These are phyloP conservation scores for Rhabdomys dilectus DNA, from an alignment of 2,113 vertebrate genomes.

Conservation along the genomic window DNA sequence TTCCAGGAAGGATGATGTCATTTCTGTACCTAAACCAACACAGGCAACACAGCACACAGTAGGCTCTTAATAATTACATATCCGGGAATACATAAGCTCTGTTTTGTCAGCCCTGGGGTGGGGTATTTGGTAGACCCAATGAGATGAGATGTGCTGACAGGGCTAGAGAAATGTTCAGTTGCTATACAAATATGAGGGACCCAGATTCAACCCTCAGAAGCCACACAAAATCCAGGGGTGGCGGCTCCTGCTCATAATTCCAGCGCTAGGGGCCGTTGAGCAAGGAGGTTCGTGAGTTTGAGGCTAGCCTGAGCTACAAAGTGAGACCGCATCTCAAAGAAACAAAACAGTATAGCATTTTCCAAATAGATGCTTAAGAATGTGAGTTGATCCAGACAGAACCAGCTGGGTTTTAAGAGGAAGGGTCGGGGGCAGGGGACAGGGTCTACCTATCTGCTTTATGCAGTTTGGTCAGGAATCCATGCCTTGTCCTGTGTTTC, in stretches of 20 bases:
- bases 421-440: too few relatives aligned
- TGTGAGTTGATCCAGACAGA: not conserved
- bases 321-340: not conserved
- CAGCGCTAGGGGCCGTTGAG: not conserved
- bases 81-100: fast-evolving
- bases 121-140: not conserved
- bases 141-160: too few relatives aligned
- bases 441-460: not conserved
- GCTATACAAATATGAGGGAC: too few relatives aligned
- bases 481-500: too few relatives aligned
- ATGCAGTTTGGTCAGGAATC: not conserved
- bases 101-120: not conserved
- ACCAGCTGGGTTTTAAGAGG: not conserved
- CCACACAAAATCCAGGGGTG: not conserved
- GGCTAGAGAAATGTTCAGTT: not conserved
- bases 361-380: not conserved
- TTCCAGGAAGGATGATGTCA: not conserved
- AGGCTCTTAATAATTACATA: not conserved
- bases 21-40: not conserved
- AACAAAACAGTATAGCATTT: not conserved
- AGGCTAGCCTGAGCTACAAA: not conserved
- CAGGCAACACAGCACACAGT: not conserved
- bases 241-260: not conserved
- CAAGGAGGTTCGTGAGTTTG: not conserved
- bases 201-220: not conserved